These are phyloP conservation scores for Ranitomeya imitator DNA, from an alignment of 2,113 vertebrate species.

Conservation along the genomic window DNA sequence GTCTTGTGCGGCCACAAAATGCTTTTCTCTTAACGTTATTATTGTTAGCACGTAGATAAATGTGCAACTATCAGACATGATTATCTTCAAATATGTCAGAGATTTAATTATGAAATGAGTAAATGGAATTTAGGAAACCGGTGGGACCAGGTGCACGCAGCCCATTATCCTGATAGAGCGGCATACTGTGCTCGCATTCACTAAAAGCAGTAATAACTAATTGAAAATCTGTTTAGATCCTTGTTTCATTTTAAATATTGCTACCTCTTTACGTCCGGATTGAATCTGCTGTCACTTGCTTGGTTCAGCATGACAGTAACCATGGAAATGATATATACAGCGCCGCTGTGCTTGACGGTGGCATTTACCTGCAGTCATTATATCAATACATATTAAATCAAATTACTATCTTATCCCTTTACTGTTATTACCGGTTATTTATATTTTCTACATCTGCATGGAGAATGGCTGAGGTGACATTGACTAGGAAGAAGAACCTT, in stretches of 20 bases:
- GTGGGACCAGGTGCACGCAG: conserved; percentile 50
- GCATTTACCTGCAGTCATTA: conserved; percentile 50
- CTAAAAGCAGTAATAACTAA: conserved; percentile 57
- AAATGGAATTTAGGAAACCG: conserved; percentile 52
- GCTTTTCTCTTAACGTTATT: conserved; percentile 23
- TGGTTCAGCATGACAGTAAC: conserved; percentile 53
- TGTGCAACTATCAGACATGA: conserved; percentile 49
- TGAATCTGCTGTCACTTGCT: conserved; percentile 47
- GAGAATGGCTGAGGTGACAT: conserved; percentile 14
- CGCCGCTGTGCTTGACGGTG: neutral
- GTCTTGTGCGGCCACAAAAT: conserved; percentile 4
- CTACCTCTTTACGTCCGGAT: conserved; percentile 26
- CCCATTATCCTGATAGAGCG: conserved; percentile 52
- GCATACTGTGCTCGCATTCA: conserved; percentile 49
- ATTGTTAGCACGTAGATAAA: conserved; percentile 55
- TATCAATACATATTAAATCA: conserved; percentile 45
- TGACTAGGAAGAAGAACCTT: neutral
- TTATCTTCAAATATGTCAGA: conserved; percentile 53
- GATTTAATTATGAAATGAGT: conserved; percentile 58
- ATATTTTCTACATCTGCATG: conserved; percentile 8
- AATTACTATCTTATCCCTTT: conserved; percentile 37
- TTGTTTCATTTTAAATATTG: conserved; percentile 54
- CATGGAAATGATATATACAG: conserved; percentile 47
- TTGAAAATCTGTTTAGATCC: conserved; percentile 56
- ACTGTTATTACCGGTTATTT: conserved; percentile 40